Evolutionary conservation across 2,888 invertebrate genomes (phyloP), one percentile per base, ranked within the genome.

Genomic region (Scrobipalpa costella): DNA sequence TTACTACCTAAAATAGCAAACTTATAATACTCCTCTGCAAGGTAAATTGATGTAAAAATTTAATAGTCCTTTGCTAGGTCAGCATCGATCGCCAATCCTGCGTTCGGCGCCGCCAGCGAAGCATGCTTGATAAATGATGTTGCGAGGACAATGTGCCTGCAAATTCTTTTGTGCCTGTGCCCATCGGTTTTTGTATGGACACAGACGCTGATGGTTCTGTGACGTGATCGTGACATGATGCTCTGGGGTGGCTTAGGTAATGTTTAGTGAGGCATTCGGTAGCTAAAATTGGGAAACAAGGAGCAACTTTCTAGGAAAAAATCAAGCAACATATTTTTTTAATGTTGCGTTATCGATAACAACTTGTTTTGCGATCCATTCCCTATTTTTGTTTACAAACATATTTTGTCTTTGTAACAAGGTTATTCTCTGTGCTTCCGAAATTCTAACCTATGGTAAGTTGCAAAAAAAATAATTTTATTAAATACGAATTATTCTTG

Each of bases 111-210:
- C 79, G 83, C 72, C 88, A 87, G 76, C 77, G 81, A 79, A 87
- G 85, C 90, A 90, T 87, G 84, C 77, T 76, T 91, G 90, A 91
- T 90, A 87, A 91, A 91, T 91, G 90, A 85, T 83, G 68, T 68
- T 62, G 69, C 73, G 73, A 72, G 83, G 83, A 91, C 90, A 91
- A 90, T 89, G 83, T 85, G 84, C 78, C 81, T 86, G 88, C 87
- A 85, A 83, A 90, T 88, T 90, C 90, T 88, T 90, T 91, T 90
- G 89, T 88, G 79, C 79, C 76, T 76, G 89, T 88, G 79, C 79
- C 76, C 76, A 76, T 74, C 80, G 76, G 76, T 90, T 90, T 90
- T 90, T 90, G 87, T 90, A 85, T 83, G 86, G 85, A 84, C 87
- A 81, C 78, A 79, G 85, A 85, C 85, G 86, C 78, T 80, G 85